Percentiles rank a stretch among this genome's conserved stretches.
Conservation (phyloP, 2,113 vertebrate genomes). For the Dermatemys mawii region DNA sequence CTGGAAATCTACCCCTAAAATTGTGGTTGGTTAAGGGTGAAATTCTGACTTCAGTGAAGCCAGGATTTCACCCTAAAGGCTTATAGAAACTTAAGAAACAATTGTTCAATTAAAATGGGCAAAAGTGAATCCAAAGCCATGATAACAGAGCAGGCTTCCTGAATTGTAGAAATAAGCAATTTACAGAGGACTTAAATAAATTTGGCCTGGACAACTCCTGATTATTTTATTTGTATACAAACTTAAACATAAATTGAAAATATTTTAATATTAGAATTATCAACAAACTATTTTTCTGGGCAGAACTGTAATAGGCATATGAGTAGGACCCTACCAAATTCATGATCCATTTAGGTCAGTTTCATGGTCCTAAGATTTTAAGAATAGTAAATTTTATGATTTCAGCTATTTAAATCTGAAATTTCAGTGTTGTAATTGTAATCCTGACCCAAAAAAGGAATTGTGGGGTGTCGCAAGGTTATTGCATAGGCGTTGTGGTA, state of each 20-base stretch:
- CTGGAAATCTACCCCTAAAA: background rate
- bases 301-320: background rate
- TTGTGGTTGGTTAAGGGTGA: background rate
- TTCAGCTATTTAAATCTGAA: too few relatives aligned
- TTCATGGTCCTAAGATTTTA: too few relatives aligned
- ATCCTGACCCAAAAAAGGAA: too few relatives aligned
- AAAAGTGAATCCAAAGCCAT: background rate
- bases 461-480: too few relatives aligned
- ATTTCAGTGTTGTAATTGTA: too few relatives aligned
- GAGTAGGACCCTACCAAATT: too few relatives aligned
- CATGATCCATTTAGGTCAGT: too few relatives aligned
- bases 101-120: background rate
- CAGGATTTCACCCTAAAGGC: background rate
- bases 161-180: background rate
- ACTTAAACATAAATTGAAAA: fast-evolving
- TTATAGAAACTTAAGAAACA: background rate
- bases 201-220: too few relatives aligned
- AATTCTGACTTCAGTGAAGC: background rate
- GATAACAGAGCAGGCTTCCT: background rate
- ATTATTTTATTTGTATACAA: background rate
- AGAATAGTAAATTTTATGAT: too few relatives aligned
- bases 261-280: fast-evolving
- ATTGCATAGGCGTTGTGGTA: too few relatives aligned
- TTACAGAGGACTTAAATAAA: background rate
- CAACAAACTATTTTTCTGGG: background rate